A percentile compares a stretch with the other conserved stretches of the same genome.
These are phyloP conservation scores for Zosterops pallidus DNA, from an alignment of 2,113 vertebrate species.

Conservation along the genomic window DNA sequence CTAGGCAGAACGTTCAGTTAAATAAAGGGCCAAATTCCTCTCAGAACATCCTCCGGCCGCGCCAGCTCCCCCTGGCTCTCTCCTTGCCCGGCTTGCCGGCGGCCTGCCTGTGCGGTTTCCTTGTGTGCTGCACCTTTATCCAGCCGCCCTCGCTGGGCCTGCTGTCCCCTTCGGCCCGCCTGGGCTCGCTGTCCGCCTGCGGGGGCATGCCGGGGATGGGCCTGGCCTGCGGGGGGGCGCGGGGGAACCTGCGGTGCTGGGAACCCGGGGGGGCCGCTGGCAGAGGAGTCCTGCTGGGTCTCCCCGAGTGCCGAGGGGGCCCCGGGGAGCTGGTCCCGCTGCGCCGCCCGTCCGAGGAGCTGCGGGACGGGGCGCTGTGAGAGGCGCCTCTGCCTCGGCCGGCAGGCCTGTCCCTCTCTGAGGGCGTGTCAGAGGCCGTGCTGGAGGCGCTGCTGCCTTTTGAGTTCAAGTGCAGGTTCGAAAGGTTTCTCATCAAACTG, in stretches of 20 bases:
- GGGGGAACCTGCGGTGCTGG: slow-evolving; percentile 68
- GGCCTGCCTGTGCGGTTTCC: slow-evolving; percentile 77
- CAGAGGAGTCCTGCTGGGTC: slow-evolving; percentile 27
- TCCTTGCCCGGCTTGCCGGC: slow-evolving; percentile 80
- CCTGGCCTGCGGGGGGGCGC: slow-evolving; percentile 21
- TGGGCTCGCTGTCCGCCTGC: slow-evolving; percentile 43
- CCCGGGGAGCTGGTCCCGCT: slow-evolving; percentile 37
- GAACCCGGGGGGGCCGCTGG: background rate
- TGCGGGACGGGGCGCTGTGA: slow-evolving; percentile 64
- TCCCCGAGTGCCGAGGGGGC: slow-evolving; percentile 24
- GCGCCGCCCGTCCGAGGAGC: slow-evolving; percentile 60
- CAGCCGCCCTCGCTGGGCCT: slow-evolving; percentile 86
- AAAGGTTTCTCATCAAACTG: slow-evolving; percentile 81
- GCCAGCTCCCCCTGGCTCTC: slow-evolving; percentile 75
- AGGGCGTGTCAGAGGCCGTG: slow-evolving; percentile 84
- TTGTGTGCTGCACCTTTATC: slow-evolving; percentile 89
- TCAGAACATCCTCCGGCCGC: slow-evolving; percentile 74
- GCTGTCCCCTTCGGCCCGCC: slow-evolving; percentile 72
- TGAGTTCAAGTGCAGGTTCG: slow-evolving; percentile 85
- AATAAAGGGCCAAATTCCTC: background rate
- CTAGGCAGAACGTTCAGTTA: background rate
- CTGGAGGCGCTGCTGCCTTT: slow-evolving; percentile 93
- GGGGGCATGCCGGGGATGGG: slow-evolving; percentile 88
- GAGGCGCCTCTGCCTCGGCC: slow-evolving; percentile 60
- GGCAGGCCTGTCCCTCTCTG: slow-evolving; percentile 77